Conservation (phyloP, 2,888 invertebrate species). For the Oscheius sp. region DNA sequence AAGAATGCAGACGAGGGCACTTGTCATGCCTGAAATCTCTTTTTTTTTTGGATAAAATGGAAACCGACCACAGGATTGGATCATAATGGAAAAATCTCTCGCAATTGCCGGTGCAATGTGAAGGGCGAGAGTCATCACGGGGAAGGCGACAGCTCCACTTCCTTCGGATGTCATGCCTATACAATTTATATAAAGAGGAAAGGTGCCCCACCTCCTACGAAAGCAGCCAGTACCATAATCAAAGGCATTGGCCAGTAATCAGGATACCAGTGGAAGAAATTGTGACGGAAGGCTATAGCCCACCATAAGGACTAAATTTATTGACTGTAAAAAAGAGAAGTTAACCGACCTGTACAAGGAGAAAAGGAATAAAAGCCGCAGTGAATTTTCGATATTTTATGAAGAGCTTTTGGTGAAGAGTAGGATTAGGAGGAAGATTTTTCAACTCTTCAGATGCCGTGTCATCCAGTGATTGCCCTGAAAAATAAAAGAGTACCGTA, state of each 20-base stretch:
- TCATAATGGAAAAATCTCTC: slow-evolving; percentile 25
- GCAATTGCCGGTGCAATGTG: slow-evolving; percentile 20
- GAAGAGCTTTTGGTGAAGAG: background rate
- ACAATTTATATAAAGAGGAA: background rate
- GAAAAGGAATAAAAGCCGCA: slow-evolving; percentile 21
- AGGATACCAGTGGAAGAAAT: slow-evolving; percentile 29
- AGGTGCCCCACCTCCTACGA: slow-evolving; percentile 9
- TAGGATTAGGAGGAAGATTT: slow-evolving; percentile 3
- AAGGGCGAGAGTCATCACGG: slow-evolving; percentile 26
- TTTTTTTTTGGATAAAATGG: too few relatives aligned
- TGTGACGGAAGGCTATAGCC: slow-evolving; percentile 1
- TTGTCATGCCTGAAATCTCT: slow-evolving; percentile 65
- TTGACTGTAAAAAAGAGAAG: background rate
- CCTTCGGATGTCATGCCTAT: slow-evolving; percentile 26
- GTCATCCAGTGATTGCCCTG: slow-evolving; percentile 18
- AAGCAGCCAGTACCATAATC: slow-evolving; percentile 24
- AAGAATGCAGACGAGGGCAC: slow-evolving; percentile 71
- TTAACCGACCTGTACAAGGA: slow-evolving; percentile 1
- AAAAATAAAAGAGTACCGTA: background rate
- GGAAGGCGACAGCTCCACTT: slow-evolving; percentile 26
- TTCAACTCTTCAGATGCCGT: background rate
- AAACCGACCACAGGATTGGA: slow-evolving; percentile 14
- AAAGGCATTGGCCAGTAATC: slow-evolving; percentile 21
- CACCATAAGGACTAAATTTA: slow-evolving; percentile 18
- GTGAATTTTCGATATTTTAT: slow-evolving; percentile 18